These are phyloP conservation scores for Hippasteria phrygiana DNA, from an alignment of 53 echinoderm and acorn worm genomes.

Conservation along the genomic window DNA sequence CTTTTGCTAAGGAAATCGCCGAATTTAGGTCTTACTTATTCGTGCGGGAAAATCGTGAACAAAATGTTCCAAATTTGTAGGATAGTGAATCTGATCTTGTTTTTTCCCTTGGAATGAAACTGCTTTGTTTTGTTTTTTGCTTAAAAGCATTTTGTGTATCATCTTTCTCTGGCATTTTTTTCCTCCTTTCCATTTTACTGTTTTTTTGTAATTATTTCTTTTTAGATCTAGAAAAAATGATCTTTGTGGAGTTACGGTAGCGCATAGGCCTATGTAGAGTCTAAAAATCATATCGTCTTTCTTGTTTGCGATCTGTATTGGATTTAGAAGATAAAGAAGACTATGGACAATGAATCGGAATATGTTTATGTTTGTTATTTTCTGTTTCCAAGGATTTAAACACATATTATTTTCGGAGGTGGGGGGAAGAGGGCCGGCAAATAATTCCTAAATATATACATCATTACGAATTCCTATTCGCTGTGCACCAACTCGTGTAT, in stretches of 20 bases:
- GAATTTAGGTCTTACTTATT: background rate
- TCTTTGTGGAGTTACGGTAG: slow-evolving; percentile 1
- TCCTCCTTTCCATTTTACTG: slow-evolving; percentile 20
- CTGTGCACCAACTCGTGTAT: too few species aligned
- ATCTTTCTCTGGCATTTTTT: background rate
- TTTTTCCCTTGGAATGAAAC: slow-evolving; percentile 21
- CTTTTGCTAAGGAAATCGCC: background rate
- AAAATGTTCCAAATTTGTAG: background rate
- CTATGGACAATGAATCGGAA: background rate
- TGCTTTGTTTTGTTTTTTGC: slow-evolving; percentile 30
- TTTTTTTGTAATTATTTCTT: slow-evolving; percentile 39
- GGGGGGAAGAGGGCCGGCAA: too few species aligned
- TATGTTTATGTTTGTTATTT: background rate
- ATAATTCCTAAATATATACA: too few species aligned
- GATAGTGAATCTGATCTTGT: background rate
- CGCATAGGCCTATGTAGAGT: slow-evolving; percentile 10
- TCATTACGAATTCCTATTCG: too few species aligned
- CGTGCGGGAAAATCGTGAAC: background rate
- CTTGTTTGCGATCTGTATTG: slow-evolving; percentile 41
- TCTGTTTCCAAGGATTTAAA: background rate
- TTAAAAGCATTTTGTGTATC: slow-evolving; percentile 1
- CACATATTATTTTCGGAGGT: background rate
- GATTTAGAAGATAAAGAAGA: slow-evolving; percentile 41
- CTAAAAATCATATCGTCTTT: slow-evolving; percentile 23
- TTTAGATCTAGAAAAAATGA: slow-evolving; percentile 46